These are phyloP conservation scores for Gryllus longicercus DNA, from an alignment of 2,888 invertebrate genomes.

Conservation along the genomic window DNA sequence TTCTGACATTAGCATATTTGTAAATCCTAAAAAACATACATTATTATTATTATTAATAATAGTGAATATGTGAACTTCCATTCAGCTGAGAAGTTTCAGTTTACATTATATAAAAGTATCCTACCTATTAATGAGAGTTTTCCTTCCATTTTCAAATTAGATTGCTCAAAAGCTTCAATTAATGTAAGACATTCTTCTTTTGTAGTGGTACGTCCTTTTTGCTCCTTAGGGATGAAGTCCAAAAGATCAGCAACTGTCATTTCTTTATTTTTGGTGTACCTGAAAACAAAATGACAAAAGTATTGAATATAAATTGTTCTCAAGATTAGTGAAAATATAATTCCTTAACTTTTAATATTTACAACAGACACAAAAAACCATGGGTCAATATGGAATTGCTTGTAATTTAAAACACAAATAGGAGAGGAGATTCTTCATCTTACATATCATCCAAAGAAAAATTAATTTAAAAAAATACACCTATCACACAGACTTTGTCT, in stretches of 20 bases:
- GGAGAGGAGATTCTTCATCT: too few relatives aligned
- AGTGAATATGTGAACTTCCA: too few relatives aligned
- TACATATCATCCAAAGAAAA: too few relatives aligned
- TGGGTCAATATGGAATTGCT: too few relatives aligned
- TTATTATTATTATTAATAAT: not conserved
- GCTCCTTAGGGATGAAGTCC: constrained; percentile 52
- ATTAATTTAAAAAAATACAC: too few relatives aligned
- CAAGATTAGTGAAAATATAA: too few relatives aligned
- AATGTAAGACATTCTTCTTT: constrained; percentile 41
- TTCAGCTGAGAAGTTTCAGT: not conserved
- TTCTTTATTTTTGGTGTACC: constrained; percentile 47
- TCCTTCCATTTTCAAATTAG: constrained; percentile 41
- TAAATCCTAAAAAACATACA: constrained; percentile 45
- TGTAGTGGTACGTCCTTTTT: constrained; percentile 42
- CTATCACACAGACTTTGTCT: too few relatives aligned
- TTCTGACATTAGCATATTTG: constrained; percentile 48
- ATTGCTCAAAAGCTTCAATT: constrained; percentile 45
- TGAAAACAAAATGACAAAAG: constrained; percentile 30
- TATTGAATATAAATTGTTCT: too few relatives aligned
- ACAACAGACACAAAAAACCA: too few relatives aligned
- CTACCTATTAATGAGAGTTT: constrained; percentile 41
- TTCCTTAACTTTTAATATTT: too few relatives aligned
- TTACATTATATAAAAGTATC: constrained; percentile 3
- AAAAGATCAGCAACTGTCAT: constrained; percentile 50
- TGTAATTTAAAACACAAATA: too few relatives aligned